A percentile compares a stretch with the other conserved stretches of the same genome.
phyloP scores from a whole-genome alignment of 2,113 vertebrate genomes.

The Sclerurus mexicanus region DNA sequence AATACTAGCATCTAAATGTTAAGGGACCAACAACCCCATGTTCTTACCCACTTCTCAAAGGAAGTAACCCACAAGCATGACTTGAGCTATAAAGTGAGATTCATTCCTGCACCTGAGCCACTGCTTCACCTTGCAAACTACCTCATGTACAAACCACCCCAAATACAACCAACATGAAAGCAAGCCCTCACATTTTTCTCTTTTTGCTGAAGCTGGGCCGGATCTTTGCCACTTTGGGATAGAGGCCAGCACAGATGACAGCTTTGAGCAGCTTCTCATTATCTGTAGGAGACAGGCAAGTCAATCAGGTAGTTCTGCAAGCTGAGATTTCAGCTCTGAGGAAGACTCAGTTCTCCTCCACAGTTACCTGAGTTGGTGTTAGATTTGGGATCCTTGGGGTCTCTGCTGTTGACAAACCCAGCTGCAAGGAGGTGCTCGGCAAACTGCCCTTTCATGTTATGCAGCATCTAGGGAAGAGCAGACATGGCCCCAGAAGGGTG shows the following conservation, averaged over 20 bases:
- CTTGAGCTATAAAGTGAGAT: background rate
- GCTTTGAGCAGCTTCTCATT: conserved; percentile 98
- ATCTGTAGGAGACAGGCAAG: conserved; percentile 70
- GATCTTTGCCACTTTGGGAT: conserved; percentile 98
- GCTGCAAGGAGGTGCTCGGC: conserved; percentile 90
- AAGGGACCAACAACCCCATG: background rate
- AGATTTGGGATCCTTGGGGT: conserved; percentile 87
- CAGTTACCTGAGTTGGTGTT: conserved; percentile 91
- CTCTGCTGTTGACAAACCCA: conserved; percentile 90
- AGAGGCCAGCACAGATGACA: conserved; percentile 94
- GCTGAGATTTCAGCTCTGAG: background rate
- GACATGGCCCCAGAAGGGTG: too few relatives aligned
- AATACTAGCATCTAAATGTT: background rate
- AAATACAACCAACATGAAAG: background rate
- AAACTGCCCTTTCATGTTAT: conserved; percentile 98
- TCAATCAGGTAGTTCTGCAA: background rate
- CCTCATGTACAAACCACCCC: background rate
- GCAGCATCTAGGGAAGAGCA: conserved; percentile 84
- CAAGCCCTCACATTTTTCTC: conserved; percentile 86
- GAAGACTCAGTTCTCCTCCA: background rate
- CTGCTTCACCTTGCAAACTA: background rate
- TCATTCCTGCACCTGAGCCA: background rate
- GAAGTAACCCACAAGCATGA: background rate
- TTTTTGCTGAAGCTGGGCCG: conserved; percentile 87
- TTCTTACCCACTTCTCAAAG: background rate